Base-by-base conservation (phyloP, 2,113 vertebrate genomes). In the Corvus moneduloides region DNA sequence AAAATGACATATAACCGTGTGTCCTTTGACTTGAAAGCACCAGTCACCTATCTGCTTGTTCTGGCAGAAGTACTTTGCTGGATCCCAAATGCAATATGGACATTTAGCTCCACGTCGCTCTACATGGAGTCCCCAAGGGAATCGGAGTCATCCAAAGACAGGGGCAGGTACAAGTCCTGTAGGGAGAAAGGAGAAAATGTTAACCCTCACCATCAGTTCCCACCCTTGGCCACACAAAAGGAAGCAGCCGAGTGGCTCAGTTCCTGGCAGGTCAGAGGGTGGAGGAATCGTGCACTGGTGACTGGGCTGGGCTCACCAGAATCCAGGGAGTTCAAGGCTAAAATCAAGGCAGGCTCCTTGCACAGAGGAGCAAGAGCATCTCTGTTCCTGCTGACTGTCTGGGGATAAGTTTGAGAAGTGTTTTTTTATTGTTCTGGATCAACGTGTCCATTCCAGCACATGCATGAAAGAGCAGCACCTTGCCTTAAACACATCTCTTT, bases 71-170 rank as follows among this genome's bases (percentile, higher is more conserved):
- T 43, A 94, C 92, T 95, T 94, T 93, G 96, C 95, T 91, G 51
- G 72, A 86, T 93, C 77, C 95, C 87, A 94, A 93, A 92, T n/a
- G 90, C 84, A 90, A 68, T 67, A 41, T 48, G 94, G 96, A 92
- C 95, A 66, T 69, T 23, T 33, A 75, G 49, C 66, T 72, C 46
- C 56, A 3, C 55, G 71, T 56, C 10, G 17, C 84, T 98, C 98
- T 99, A 99, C 99, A 99, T 99, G 56, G 99, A 99, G 93, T 99
- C 99, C 17, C 99, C 99, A 9, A 99, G 98, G 77, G 99, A 99
- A 85, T 99, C 99, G 0, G 99, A 99, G 59, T 99, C 99, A 96
- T 99, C 99, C 99, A 99, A 98, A 94, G 99, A 99, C 95, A 99
- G 98, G 63, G 99, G 99, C 98, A 99, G 98, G 96, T 99, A 99